Conservation (phyloP, 37 sponge, comb jelly and placozoan species). For the Hexactinellida sp. region DNA sequence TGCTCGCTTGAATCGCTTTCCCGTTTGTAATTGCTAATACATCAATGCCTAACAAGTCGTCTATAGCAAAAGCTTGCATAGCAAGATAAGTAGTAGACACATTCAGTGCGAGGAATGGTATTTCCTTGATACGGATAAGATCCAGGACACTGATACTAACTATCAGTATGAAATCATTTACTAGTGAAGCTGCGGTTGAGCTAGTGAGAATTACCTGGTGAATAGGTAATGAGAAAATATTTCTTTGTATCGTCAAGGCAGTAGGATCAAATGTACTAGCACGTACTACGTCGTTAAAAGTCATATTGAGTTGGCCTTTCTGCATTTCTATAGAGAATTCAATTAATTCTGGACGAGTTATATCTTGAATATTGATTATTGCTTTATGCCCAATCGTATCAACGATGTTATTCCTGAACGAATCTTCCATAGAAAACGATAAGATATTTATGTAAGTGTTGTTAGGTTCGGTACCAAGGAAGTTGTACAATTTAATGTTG, state of each 20-base stretch:
- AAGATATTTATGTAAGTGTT: not conserved
- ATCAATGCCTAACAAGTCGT: constrained; percentile 68
- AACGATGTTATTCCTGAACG: not conserved
- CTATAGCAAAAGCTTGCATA: constrained; percentile 81
- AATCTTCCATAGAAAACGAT: constrained; percentile 10
- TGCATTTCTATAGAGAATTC: constrained; percentile 60
- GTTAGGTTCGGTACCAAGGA: not conserved
- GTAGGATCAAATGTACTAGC: constrained; percentile 64
- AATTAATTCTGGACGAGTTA: constrained; percentile 42
- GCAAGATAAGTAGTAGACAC: constrained; percentile 42
- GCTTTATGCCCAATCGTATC: not conserved
- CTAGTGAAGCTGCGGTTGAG: constrained; percentile 28
- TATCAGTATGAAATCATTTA: constrained; percentile 45
- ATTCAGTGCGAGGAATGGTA: constrained; percentile 34
- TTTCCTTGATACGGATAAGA: constrained; percentile 50
- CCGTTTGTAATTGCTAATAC: constrained; percentile 82
- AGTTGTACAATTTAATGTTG: not conserved
- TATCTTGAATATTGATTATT: constrained; percentile 25
- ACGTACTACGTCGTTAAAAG: constrained; percentile 63
- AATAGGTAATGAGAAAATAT: constrained; percentile 20
- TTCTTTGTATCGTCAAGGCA: constrained; percentile 57
- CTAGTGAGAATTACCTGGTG: constrained; percentile 33
- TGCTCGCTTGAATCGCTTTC: constrained; percentile 54
- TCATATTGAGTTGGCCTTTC: constrained; percentile 45
- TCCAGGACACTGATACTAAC: constrained; percentile 46